Conservation (phyloP, 1,140 invertebrate genomes). For the Drosophila repletoides region DNA sequence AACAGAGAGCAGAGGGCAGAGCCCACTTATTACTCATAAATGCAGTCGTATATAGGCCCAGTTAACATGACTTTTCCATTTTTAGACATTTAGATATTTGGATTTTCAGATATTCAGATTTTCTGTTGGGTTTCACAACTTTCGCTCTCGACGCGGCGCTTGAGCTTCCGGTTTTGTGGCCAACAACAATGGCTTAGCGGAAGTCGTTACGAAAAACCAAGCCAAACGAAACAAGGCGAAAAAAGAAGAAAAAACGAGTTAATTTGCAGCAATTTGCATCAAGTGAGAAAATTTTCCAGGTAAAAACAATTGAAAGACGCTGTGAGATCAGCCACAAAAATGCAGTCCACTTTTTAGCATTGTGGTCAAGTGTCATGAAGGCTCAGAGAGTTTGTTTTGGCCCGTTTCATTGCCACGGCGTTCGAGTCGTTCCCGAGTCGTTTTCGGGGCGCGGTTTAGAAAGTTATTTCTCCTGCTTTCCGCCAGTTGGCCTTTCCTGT, state of each 20-base stretch:
- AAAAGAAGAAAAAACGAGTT: constrained; percentile 45
- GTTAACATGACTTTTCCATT: constrained; percentile 68
- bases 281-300: constrained; percentile 41
- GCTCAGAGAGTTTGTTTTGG: constrained; percentile 34
- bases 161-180: constrained; percentile 48
- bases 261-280: constrained; percentile 70
- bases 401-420: constrained; percentile 54
- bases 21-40: too few species aligned
- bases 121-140: constrained; percentile 69
- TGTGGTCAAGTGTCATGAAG: constrained; percentile 75
- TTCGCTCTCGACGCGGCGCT: constrained; percentile 57
- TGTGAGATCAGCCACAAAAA: constrained; percentile 7
- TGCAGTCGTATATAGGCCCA: too few species aligned
- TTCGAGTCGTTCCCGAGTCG: too few species aligned
- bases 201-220: constrained; percentile 59
- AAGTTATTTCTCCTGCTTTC: constrained; percentile 44
- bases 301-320: constrained; percentile 11
- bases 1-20: background rate
- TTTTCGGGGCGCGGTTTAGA: constrained; percentile 70
- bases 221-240: constrained; percentile 36
- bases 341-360: constrained; percentile 29
- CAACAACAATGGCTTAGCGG: constrained; percentile 71
- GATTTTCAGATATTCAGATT: constrained; percentile 1
- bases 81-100: constrained; percentile 28
- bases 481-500: background rate